Base-by-base conservation (phyloP, 1,140 invertebrate species). In the Drosophila mayri region DNA sequence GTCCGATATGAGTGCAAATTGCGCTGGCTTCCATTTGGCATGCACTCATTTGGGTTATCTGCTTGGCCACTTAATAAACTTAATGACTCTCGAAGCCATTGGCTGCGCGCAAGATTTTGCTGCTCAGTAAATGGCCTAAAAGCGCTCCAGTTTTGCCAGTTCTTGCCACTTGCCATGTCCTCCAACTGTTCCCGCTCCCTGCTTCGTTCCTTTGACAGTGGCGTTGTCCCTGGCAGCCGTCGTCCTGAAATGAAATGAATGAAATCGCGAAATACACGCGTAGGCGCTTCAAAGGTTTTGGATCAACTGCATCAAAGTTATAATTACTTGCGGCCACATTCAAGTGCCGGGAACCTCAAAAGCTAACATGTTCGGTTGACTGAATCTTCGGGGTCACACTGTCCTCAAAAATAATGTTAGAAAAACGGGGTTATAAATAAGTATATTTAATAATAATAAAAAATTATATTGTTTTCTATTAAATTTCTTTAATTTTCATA, bases 41-140 rank as follows among this genome's bases (percentile, higher is more conserved):
- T 87, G 82, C 82, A 86, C 79, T 86, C 76, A 86, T 87, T 86
- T 82, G 71, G 83, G 67, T 87, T 86, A 86, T 86, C 83, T 86
- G 75, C 79, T 71, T 63, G 58, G 44, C 78, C 82, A 87, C 83
- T 86, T 86, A 86, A 86, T 87, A 86, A 87, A 82, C 83, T 83
- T 87, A 86, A 86, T 87, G 83, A 87, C 83, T 87, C 75, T 84
- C 67, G 72, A 85, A 80, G 62, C 81, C 63, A 60, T 76, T 70
- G 74, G 60, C 46, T 72, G 72, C 52, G 72, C 52, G 62, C 73
- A 76, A 58, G 62, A 65, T 66, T 75, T 76, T 66, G 55, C 70
- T 46, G 70, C 67, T 63, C 35, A 52, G 52, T 47, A 73, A 79
- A 75, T 71, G 46, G 79, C 65, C 83, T 76, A 84, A 84, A 84